Evolutionary conservation across 2,888 invertebrate species (phyloP).

Genomic region (Drosophila niveifrons): DNA sequence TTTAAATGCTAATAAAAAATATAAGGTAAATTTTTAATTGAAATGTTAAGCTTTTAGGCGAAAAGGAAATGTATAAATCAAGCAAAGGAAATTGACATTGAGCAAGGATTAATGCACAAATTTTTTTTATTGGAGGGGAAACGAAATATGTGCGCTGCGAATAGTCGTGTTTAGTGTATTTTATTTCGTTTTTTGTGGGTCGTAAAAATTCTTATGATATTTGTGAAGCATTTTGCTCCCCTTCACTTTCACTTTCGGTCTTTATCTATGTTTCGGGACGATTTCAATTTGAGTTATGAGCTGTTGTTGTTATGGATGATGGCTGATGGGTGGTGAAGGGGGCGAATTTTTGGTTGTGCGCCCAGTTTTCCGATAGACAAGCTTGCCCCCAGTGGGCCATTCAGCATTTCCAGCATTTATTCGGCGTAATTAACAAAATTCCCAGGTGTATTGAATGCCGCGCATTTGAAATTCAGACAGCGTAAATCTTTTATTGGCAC

Average conservation of each 20-base stretch:
- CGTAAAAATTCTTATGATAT: slow-evolving; percentile 16
- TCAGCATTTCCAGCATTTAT: slow-evolving; percentile 70
- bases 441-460: slow-evolving; percentile 69
- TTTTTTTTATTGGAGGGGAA: neutral
- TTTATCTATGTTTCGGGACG: neutral
- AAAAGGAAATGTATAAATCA: neutral
- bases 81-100: neutral
- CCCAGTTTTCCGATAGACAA: slow-evolving; percentile 21
- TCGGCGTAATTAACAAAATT: slow-evolving; percentile 76
- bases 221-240: slow-evolving; percentile 2
- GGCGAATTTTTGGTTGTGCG: neutral
- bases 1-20: neutral
- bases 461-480: slow-evolving; percentile 71
- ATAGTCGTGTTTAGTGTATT: slow-evolving; percentile 1
- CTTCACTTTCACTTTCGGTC: neutral
- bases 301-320: slow-evolving; percentile 1
- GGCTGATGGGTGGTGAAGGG: neutral
- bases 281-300: slow-evolving; percentile 50
- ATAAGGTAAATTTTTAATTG: neutral
- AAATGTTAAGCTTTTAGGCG: neutral
- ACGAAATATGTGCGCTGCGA: neutral
- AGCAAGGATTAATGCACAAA: neutral
- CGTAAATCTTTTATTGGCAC: slow-evolving; percentile 79
- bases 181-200: slow-evolving; percentile 1
- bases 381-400: slow-evolving; percentile 35